These are phyloP conservation scores for Drosophila borealis DNA, from an alignment of 2,888 invertebrate species.

Conservation along the genomic window DNA sequence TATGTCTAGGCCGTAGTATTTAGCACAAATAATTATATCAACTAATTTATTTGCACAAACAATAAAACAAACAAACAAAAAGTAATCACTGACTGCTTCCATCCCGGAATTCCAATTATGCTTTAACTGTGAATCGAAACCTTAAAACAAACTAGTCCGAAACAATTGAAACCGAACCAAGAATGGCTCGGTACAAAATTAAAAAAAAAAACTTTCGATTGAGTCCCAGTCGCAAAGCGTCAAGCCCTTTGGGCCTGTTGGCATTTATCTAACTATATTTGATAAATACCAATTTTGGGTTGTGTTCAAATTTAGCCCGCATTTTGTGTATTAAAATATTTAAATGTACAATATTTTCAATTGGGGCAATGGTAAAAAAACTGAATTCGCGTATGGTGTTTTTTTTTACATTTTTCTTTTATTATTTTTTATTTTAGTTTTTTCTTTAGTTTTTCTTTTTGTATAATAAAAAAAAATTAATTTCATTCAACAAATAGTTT, in stretches of 20 bases:
- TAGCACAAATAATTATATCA: conserved; percentile 39
- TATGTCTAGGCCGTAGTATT: conserved; percentile 39
- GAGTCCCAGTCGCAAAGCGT: too few species aligned
- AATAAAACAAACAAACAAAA: conserved; percentile 27
- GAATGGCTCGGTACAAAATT: too few species aligned
- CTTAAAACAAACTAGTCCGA: too few species aligned
- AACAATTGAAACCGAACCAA: too few species aligned
- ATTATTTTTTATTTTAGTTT: conserved; percentile 56
- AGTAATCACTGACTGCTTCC: conserved; percentile 5
- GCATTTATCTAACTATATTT: too few species aligned
- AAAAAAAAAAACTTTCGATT: too few species aligned
- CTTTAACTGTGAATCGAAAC: too few species aligned
- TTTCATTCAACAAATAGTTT: conserved; percentile 77
- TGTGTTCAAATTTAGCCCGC: not conserved
- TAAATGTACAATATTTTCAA: too few species aligned
- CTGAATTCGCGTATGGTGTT: not conserved
- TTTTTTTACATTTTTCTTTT: conserved; percentile 54
- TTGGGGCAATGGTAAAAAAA: too few species aligned
- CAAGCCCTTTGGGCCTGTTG: too few species aligned
- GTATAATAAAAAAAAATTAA: conserved; percentile 76
- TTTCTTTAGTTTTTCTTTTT: conserved; percentile 64
- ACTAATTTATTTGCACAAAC: conserved; percentile 53
- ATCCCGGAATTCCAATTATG: too few species aligned
- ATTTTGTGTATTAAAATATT: too few species aligned
- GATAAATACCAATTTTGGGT: conserved; percentile 13